Base-by-base conservation (phyloP, 2,113 vertebrate species). In the Sinocyclocheilus grahami region DNA sequence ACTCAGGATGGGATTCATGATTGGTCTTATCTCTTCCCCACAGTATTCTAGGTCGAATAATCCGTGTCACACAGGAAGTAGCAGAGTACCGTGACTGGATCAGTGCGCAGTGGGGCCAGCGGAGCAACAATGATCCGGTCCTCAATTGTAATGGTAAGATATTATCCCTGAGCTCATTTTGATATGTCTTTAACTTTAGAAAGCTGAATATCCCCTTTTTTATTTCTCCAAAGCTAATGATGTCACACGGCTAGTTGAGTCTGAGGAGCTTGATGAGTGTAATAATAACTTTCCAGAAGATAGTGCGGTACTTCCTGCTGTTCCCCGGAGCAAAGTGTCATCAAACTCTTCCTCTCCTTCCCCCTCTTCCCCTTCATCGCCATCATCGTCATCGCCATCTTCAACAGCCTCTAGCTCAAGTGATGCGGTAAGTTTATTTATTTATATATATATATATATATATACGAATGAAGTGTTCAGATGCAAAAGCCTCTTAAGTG, bases 41-140 rank as follows among this genome's bases (percentile, higher is more conserved):
- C 94, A 99, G 98, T 90, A 97, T 99, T 91, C 95, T 99, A 83
- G 98, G 98, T 48, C 95, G 98, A 92, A 99, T 99, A 93, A 97
- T 99, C 91, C 95, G 98, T 89, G 97, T 99, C 86, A 99, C 97
- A 0, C 97, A 96, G 83, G 98, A 99, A 92, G 98, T 99, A 74
- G 96, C 96, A 9, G 96, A 97, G 0, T 99, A 99, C 87, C 96
- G 98, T 91, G 96, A 98, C 60, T 99, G 97, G 97, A 99, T 99
- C 94, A 96, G 95, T 37, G 96, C 96, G 72, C 95, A 96, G 80
- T 99, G 98, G 98, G 96, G 96, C 55, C 92, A 93, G 82, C 94
- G 94, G 20, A 95, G 93, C 24, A 95, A 96, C 90, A 95, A 94
- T 1, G 97, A 97, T 39, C 90, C 94, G 4, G 89, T 96, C 0